Conservation (phyloP, 1,140 invertebrate genomes). For the Drosophila pectinifera region DNA sequence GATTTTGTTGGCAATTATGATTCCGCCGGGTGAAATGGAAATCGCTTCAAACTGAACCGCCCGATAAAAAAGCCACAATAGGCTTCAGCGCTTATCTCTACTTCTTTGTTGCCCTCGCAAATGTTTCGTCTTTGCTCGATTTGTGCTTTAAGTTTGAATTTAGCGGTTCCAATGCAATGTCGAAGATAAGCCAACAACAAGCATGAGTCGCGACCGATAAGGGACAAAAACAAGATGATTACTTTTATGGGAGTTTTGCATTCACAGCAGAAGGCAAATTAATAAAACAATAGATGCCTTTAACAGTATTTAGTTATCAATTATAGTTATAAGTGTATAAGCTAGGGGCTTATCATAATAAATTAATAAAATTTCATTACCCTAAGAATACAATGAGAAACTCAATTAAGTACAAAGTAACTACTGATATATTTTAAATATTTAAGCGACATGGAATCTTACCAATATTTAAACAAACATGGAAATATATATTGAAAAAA, state of each 20-base stretch:
- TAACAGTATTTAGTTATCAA: not conserved
- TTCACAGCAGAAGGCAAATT: not conserved
- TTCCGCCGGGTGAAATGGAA: constrained; percentile 17
- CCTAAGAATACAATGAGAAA: not conserved
- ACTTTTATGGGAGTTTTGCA: constrained; percentile 11
- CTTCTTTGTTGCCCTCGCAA: constrained; percentile 7
- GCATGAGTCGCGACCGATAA: constrained; percentile 23
- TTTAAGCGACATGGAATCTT: not conserved
- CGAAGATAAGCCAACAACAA: constrained; percentile 28
- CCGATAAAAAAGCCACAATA: constrained; percentile 17
- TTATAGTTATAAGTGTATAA: not conserved
- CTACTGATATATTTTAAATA: not conserved
- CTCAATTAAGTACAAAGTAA: no score
- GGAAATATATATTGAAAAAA: no score
- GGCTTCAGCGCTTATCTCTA: constrained; percentile 23
- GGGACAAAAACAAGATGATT: constrained; percentile 25
- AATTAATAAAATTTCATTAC: not conserved
- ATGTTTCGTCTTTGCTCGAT: constrained; percentile 13
- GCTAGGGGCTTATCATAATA: not conserved
- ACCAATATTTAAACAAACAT: no score
- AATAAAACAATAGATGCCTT: not conserved
- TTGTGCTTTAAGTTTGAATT: constrained; percentile 7
- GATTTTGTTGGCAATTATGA: constrained; percentile 22
- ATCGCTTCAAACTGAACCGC: constrained; percentile 1
- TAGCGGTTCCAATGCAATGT: constrained; percentile 1